These are phyloP conservation scores for Gymnocephalus cernua DNA, from an alignment of 2,113 vertebrate species.

Conservation along the genomic window DNA sequence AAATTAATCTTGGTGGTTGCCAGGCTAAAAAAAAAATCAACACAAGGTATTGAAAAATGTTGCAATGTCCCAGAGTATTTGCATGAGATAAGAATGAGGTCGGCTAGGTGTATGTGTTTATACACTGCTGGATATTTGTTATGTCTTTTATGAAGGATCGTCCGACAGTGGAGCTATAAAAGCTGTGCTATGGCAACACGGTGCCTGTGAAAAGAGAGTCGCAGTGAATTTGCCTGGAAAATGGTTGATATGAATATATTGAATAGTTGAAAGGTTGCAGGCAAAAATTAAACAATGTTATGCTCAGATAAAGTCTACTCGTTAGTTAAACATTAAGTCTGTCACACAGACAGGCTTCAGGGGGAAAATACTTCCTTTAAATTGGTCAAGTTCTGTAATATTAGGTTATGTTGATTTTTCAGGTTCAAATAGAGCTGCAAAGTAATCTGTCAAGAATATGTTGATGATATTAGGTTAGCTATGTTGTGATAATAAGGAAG, in stretches of 20 bases:
- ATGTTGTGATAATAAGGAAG: neutral
- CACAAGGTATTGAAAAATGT: conserved; percentile 55
- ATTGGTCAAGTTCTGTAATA: neutral
- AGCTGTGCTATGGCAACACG: neutral
- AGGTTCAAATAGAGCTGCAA: neutral
- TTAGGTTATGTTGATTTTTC: neutral
- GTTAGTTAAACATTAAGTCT: conserved; percentile 14
- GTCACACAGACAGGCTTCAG: neutral
- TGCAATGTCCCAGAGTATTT: conserved; percentile 53
- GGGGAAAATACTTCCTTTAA: neutral
- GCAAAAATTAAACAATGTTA: neutral
- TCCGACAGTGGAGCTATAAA: neutral
- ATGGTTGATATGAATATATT: neutral
- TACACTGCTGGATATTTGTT: neutral
- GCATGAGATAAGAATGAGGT: conserved; percentile 66
- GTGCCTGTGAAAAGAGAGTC: neutral
- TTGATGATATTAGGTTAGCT: neutral
- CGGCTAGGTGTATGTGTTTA: neutral
- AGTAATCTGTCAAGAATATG: neutral
- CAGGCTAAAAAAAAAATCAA: conserved; percentile 22
- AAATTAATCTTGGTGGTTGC: conserved; percentile 2
- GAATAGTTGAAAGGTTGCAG: neutral
- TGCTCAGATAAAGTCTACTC: neutral
- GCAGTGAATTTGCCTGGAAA: conserved; percentile 12
- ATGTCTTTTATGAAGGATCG: neutral